Evolutionary conservation across 2,888 invertebrate genomes (phyloP), one percentile per base, ranked within the genome.

Genomic region (Chymomyza amoena): DNA sequence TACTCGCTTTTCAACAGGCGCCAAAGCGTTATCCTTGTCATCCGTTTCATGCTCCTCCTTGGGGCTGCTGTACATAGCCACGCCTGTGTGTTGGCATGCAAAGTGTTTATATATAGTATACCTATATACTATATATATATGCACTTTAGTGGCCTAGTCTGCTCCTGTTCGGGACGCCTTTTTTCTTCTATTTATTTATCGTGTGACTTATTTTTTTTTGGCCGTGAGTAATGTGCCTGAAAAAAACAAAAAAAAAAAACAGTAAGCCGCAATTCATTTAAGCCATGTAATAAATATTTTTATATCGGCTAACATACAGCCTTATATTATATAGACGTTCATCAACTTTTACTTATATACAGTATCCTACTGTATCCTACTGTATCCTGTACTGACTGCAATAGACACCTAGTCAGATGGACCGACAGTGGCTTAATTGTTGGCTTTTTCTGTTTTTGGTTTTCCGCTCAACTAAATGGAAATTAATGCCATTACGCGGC

Each of bases 261-360:
- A 20, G 28, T 5, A 51, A 54, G 28, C 13, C 20, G 57, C 57
- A 20, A 57, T 57, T 57, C 20, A 25, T 57, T 20, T 57, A 15
- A 57, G 28, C 20, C 28, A 57, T 25, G 57, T 28, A 59, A 60
- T 39, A 66, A 39, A 51, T 60, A 66, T 54, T 54, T 54, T 54
- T 54, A 54, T 54, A 45, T 45, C 39, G 39, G 39, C 39, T 45
- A 45, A 45, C 39, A 13, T 13, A 45, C 45, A 57, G 20, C 25
- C 57, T 45, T 7, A 59, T 20, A 45, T 39, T 57, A 64, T 15
- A 57, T 57, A 57, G 13, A 64, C 32, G 39, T 57, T 56, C 20
- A 64, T 28, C 54, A 56, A 64, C 39, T 56, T 32, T 56, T 45
- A 64, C 25, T 39, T 28, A 45, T 64, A 57, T 45, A 64, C 25